These are phyloP conservation scores for Callorhinus ursinus DNA, from an alignment of 2,113 vertebrate genomes.

Conservation along the genomic window DNA sequence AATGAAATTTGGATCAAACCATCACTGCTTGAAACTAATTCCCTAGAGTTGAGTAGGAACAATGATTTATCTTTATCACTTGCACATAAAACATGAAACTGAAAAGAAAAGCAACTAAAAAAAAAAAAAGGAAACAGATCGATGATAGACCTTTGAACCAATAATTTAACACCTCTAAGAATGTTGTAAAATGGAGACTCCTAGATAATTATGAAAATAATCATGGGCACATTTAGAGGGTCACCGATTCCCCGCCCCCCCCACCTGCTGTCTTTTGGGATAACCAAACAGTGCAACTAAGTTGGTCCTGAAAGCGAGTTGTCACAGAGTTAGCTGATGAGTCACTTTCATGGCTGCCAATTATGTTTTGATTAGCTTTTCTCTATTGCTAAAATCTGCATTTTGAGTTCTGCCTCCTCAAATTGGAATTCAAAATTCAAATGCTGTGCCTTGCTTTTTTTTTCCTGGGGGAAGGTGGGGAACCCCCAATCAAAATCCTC, in stretches of 20 bases:
- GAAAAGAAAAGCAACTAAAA: not conserved
- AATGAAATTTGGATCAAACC: constrained; percentile 51
- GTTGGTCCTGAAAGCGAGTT: not conserved
- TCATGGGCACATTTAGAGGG: not conserved
- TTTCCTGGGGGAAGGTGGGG: accelerated
- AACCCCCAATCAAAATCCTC: not conserved
- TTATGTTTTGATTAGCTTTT: not conserved
- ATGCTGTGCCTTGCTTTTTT: not conserved
- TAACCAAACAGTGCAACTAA: not conserved
- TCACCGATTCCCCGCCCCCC: not conserved
- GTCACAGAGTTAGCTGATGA: not conserved
- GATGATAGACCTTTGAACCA: not conserved
- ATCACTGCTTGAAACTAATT: not conserved
- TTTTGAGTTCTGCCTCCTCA: not conserved
- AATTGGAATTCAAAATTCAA: constrained; percentile 23
- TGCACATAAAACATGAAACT: constrained; percentile 26
- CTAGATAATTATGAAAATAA: not conserved
- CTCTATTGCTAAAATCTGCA: not conserved
- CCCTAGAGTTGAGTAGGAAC: not conserved
- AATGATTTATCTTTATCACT: constrained; percentile 9
- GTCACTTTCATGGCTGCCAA: not conserved
- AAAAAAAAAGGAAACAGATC: not conserved
- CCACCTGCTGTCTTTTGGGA: not conserved
- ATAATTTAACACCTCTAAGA: not conserved
- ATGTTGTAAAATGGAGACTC: not conserved